phyloP scores from a whole-genome alignment of 2,797 vertebrate genomes.

The Pseudochirops corinnae region DNA sequence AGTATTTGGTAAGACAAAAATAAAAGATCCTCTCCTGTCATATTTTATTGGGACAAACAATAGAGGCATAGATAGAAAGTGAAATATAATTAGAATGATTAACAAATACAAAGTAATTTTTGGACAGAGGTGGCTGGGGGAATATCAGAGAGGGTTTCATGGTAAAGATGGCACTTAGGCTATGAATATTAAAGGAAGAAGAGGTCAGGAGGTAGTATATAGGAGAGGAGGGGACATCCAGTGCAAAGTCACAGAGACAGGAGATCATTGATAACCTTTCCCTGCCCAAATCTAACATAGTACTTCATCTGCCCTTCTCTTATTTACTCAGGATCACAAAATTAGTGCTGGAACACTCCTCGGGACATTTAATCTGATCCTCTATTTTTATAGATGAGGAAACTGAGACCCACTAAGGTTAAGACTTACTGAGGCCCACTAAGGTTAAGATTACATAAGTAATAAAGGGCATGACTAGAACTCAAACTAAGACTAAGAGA shows the following conservation, averaged over 20 bases:
- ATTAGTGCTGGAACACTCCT: neutral
- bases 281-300: neutral
- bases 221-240: neutral
- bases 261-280: neutral
- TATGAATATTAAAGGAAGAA: neutral
- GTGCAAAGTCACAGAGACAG: neutral
- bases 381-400: neutral
- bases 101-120: neutral
- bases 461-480: neutral
- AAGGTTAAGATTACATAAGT: neutral
- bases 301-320: neutral
- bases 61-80: neutral
- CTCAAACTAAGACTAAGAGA: neutral
- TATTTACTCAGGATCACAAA: neutral
- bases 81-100: neutral
- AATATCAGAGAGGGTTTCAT: neutral
- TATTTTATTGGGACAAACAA: neutral
- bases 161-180: neutral
- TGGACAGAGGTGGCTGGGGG: neutral
- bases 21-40: neutral
- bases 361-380: neutral
- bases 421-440: neutral
- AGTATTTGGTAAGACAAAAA: neutral
- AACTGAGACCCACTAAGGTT: neutral
- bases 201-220: neutral